Conservation (phyloP, 1,140 invertebrate genomes). For the Trichonephila clavata region DNA sequence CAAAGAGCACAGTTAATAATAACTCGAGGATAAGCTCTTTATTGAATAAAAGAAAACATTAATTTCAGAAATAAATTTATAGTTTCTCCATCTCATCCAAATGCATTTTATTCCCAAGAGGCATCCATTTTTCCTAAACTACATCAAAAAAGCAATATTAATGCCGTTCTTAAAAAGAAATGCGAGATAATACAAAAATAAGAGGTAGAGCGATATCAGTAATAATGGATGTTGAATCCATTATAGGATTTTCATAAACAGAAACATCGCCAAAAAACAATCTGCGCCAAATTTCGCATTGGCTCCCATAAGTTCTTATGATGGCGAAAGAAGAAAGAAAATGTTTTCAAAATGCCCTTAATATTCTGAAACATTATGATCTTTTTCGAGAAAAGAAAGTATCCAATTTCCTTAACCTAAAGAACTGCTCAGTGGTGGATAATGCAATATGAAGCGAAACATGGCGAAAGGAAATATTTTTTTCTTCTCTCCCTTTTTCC, state of each 20-base stretch:
- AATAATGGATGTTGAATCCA: neutral
- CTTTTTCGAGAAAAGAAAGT: neutral
- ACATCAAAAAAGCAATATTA: neutral
- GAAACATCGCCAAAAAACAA: conserved; percentile 33
- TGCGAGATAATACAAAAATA: neutral
- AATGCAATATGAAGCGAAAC: conserved; percentile 3
- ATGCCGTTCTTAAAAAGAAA: neutral
- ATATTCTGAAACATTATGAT: conserved; percentile 10
- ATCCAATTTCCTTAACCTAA: conserved; percentile 3
- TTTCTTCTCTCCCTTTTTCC: neutral
- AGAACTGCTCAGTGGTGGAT: neutral
- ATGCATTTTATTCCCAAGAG: neutral
- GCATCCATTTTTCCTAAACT: neutral
- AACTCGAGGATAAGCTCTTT: too few species aligned
- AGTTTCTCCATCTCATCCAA: neutral
- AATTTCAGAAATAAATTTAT: neutral
- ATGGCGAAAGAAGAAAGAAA: neutral
- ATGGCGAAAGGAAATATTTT: neutral
- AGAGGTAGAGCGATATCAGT: neutral
- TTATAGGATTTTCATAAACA: conserved; percentile 6
- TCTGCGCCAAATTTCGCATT: neutral
- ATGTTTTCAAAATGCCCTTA: neutral
- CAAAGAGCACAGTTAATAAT: too few species aligned
- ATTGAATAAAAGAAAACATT: too few species aligned
- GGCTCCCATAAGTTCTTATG: neutral